Base-by-base conservation (phyloP, 1,140 invertebrate species). In the Gonioctena quinquepunctata region DNA sequence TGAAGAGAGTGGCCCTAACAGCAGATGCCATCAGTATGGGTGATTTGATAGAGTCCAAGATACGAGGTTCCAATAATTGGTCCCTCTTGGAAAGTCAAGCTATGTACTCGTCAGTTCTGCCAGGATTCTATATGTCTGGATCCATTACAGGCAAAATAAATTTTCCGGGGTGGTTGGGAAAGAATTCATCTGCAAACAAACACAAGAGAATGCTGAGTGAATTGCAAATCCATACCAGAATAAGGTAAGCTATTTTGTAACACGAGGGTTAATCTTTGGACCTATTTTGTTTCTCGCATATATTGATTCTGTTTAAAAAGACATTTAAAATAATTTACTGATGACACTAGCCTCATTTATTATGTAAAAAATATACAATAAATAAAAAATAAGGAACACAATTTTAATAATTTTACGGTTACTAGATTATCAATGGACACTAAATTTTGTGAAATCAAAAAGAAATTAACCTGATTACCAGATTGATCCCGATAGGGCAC, bases 111-210 rank as follows among this genome's bases (percentile, higher is more conserved):
- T 95, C 94, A 64, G 94, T 98, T 19, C 86, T 99, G 52, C 98
- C 98, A 0, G 94, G 96, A 0, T 88, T 92, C 75, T 84, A 90
- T 26, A 89, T 99, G 88, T 87, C 90, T 33, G 96, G 97, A 1
- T 86, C 91, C 78, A 71, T 81, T 60, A 83, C 96, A 19, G 84
- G 84, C 2, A 87, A 88, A 0, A 93, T 97, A 7, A 89, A 93
- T 76, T 99, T 99, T 84, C 97, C 98, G 3, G 82, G 87, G 18
- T 99, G 97, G 96, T 89, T 99, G 26, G 98, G 98, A 0, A 96
- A 96, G 83, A 96, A 97, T 86, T 99, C 97, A 0, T 91, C 88
- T 61, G 87, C 88, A 60, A 90, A 85, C 72, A 98, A 98, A 85
- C 89, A 93, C 78, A 88, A 93, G 42, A 85, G 96, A 25, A 84